phyloP scores from a whole-genome alignment of 2,888 invertebrate genomes.

The Mellilla xanthometata region DNA sequence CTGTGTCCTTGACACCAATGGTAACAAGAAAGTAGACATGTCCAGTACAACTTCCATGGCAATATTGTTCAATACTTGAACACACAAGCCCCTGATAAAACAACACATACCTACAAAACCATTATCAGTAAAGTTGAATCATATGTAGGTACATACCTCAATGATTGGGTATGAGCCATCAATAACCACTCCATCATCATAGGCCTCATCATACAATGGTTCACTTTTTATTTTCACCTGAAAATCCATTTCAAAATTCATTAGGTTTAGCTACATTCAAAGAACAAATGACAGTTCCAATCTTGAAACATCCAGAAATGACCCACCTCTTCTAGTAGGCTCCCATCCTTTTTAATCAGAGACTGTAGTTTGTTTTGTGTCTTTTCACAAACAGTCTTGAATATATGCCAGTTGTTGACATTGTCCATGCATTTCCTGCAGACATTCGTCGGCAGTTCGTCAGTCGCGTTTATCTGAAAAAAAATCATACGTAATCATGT shows the following conservation, averaged over 20 bases:
- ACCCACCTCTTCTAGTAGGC: slow-evolving; percentile 79
- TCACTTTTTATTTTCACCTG: slow-evolving; percentile 83
- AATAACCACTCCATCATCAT: slow-evolving; percentile 80
- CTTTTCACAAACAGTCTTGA: slow-evolving; percentile 84
- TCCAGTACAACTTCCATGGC: slow-evolving; percentile 12
- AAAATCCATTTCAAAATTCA: slow-evolving; percentile 55
- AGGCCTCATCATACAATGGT: slow-evolving; percentile 77
- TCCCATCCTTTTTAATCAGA: slow-evolving; percentile 80
- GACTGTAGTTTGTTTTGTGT: slow-evolving; percentile 85
- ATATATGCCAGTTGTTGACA: slow-evolving; percentile 86
- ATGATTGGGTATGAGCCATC: slow-evolving; percentile 71
- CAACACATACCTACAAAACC: slow-evolving; percentile 15
- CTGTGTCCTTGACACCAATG: not conserved
- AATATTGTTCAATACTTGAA: slow-evolving; percentile 10
- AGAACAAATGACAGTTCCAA: slow-evolving; percentile 55
- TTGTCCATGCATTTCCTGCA: slow-evolving; percentile 85
- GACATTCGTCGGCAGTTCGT: slow-evolving; percentile 85
- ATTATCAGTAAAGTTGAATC: slow-evolving; percentile 30
- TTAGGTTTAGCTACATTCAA: slow-evolving; percentile 45
- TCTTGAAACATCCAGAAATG: slow-evolving; percentile 57
- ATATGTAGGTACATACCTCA: slow-evolving; percentile 75
- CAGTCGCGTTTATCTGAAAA: slow-evolving; percentile 84
- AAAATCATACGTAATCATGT: slow-evolving; percentile 71
- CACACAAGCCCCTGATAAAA: slow-evolving; percentile 28
- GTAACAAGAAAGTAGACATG: too few relatives aligned